phyloP scores from a whole-genome alignment of 2,888 invertebrate genomes.

The Agelastica alni region DNA sequence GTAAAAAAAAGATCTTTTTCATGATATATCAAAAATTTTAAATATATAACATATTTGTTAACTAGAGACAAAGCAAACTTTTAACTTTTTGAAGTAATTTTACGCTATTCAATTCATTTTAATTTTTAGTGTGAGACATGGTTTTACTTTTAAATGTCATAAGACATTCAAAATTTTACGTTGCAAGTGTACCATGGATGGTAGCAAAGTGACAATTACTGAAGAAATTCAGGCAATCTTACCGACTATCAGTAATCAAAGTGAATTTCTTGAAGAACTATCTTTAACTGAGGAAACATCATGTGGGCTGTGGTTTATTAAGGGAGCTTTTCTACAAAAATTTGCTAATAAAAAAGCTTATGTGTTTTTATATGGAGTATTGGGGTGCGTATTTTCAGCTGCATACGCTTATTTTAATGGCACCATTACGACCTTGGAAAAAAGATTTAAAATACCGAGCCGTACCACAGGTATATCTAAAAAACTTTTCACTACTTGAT shows the following conservation, averaged over 20 bases:
- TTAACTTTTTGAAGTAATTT: too few relatives aligned
- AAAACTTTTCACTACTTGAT: too few relatives aligned
- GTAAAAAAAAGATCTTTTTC: neutral
- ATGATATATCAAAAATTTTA: too few relatives aligned
- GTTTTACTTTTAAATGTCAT: too few relatives aligned
- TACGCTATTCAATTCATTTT: too few relatives aligned
- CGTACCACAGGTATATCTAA: slow-evolving; percentile 67
- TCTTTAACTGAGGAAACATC: slow-evolving; percentile 64
- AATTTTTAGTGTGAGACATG: too few relatives aligned
- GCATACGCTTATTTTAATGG: slow-evolving; percentile 74
- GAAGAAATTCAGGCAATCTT: slow-evolving; percentile 25
- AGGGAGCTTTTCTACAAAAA: slow-evolving; percentile 63
- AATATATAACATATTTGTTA: too few relatives aligned
- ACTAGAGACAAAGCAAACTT: too few relatives aligned
- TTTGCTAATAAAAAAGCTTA: slow-evolving; percentile 65
- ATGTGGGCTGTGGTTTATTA: slow-evolving; percentile 67
- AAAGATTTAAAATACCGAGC: slow-evolving; percentile 73
- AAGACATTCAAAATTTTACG: too few relatives aligned
- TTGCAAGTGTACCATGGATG: slow-evolving; percentile 11
- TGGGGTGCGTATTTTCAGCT: slow-evolving; percentile 71
- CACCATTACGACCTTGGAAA: slow-evolving; percentile 75
- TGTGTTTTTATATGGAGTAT: slow-evolving; percentile 67
- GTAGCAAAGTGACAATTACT: slow-evolving; percentile 6
- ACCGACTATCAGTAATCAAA: slow-evolving; percentile 15
- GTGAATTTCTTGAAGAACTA: slow-evolving; percentile 22